phyloP scores from a whole-genome alignment of 2,797 vertebrate species.

The Anniella stebbinsi region DNA sequence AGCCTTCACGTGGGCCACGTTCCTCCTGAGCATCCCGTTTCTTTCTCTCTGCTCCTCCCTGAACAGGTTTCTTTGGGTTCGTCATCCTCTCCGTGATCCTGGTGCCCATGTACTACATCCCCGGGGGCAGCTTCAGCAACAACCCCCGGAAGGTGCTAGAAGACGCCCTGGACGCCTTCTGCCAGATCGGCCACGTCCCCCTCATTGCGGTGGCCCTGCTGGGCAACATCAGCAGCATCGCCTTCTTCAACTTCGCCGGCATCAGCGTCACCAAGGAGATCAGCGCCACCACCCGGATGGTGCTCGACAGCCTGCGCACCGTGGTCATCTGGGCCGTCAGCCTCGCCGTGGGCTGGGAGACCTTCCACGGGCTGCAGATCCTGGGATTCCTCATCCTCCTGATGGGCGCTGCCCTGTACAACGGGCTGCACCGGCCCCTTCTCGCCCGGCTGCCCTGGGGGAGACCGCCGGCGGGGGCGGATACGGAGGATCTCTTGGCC shows the following conservation, averaged over 20 bases:
- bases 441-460: constrained; percentile 78
- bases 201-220: constrained; percentile 88
- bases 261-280: constrained; percentile 97
- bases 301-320: constrained; percentile 94
- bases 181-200: constrained; percentile 87
- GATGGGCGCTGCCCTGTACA: constrained; percentile 87
- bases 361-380: constrained; percentile 89
- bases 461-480: accelerated
- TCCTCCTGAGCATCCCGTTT: too few relatives aligned
- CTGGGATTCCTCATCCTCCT: constrained; percentile 90
- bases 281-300: constrained; percentile 97
- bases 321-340: constrained; percentile 92
- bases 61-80: constrained; percentile 91
- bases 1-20: too few relatives aligned
- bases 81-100: constrained; percentile 88
- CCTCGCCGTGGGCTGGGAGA: constrained; percentile 90
- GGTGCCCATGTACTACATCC: constrained; percentile 93
- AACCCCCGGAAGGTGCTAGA: constrained; percentile 87
- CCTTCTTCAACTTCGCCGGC: constrained; percentile 97
- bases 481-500: constrained; percentile 66
- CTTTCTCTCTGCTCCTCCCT: not conserved
- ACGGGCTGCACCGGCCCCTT: constrained; percentile 88
- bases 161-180: constrained; percentile 92
- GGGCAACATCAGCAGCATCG: constrained; percentile 93
- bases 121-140: constrained; percentile 80